A percentile compares a stretch with the other conserved stretches of the same genome.
phyloP scores from a whole-genome alignment of 92 coral and sea anemone species.

The Pocillopora grandis region DNA sequence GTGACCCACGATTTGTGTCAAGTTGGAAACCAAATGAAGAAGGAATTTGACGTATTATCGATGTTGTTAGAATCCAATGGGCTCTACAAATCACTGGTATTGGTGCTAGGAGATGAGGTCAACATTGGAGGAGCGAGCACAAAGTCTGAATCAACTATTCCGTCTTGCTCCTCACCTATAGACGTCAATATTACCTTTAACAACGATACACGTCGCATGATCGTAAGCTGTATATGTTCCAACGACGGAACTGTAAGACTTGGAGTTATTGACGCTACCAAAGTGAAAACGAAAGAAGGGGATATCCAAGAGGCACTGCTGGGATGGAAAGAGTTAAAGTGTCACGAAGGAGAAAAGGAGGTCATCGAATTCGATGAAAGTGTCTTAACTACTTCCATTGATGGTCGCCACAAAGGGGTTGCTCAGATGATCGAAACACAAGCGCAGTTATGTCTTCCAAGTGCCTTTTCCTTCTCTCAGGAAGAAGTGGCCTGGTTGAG shows the following conservation, averaged over 20 bases:
- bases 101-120: background rate
- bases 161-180: conserved; percentile 9
- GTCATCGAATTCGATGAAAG: conserved; percentile 1
- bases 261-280: conserved; percentile 9
- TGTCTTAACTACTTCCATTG: background rate
- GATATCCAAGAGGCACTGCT: background rate
- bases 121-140: conserved; percentile 21
- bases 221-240: background rate
- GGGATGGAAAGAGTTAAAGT: background rate
- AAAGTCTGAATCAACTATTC: background rate
- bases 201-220: conserved; percentile 1
- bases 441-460: background rate
- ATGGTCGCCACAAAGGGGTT: conserved; percentile 9
- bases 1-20: background rate
- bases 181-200: conserved; percentile 12
- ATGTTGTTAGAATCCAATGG: conserved; percentile 3
- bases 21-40: background rate
- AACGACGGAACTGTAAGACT: background rate
- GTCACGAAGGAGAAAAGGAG: background rate
- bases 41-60: background rate
- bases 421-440: background rate
- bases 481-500: conserved; percentile 11
- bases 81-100: conserved; percentile 5
- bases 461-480: conserved; percentile 9
- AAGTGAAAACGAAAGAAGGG: background rate